Evolutionary conservation across 2,113 vertebrate species (phyloP), one percentile per base, ranked within the genome.

Genomic region (Fregetta grallaria): DNA sequence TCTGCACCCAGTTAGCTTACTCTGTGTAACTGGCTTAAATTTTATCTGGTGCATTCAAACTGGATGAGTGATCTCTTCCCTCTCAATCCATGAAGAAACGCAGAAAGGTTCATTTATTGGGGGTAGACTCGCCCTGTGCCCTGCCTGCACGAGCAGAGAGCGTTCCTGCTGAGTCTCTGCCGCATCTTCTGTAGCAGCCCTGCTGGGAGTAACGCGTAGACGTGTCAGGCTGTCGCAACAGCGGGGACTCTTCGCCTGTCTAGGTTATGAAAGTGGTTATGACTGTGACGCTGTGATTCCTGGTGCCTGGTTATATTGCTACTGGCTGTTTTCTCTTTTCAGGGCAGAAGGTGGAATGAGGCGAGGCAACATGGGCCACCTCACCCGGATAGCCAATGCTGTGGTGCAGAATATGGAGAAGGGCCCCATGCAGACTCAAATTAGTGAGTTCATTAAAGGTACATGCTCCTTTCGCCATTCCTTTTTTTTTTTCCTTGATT

Each of bases 281-380:
- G 56, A 9, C 36, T 22, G 22, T 8, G 29, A 40, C n/a, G 32
- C 40, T 0, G 7, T 7, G 38, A 2, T 10, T 40, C 56, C 2
- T 2, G 14, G 6, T 22, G 26, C 63, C 55, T 8, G 7, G 29
- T 26, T 10, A 2, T 11, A 6, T 25, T 11, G 32, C 38, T 53
- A 30, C 73, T 36, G 55, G 65, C 55, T 18, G 7, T 16, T 45
- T 14, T 61, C 75, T 56, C 8, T 85, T 92, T 95, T 1, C 95
- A 99, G 99, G 98, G 96, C 98, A 29, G 99, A 99, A 42, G 99
- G 99, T 0, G 99, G 99, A 16, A 98, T 98, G 97, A 98, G 99
- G 92, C 98, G 99, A 59, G 99, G 99, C 49, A 99, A 99, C 91
- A 99, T 99, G 99, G 99, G 99, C 56, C 99, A 99, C 97, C 98